Evolutionary conservation across 37 sponge, comb jelly and placozoan genomes (phyloP), one percentile per base, ranked within the genome.

Genomic region (Agelas oroides): DNA sequence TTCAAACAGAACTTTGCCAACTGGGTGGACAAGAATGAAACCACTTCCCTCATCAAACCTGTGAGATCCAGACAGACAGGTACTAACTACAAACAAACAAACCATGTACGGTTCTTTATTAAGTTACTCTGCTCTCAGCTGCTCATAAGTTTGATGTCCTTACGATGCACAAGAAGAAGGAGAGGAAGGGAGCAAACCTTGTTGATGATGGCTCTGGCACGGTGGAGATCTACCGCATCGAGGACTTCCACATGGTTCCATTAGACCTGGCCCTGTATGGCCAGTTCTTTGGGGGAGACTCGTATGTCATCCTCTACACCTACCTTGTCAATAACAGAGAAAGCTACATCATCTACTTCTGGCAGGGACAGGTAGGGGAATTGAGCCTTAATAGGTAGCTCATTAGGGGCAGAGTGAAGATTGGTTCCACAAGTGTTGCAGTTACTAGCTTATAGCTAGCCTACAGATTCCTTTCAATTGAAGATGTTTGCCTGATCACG

Each of bases 221-320:
- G 25, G 46, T 77, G 46, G 41, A 94, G 82, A 87, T 97, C 15
- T 97, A 95, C 94, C 74, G 95, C 0, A 74, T 94, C 11, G 98
- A 97, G 70, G 85, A 95, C 78, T 97, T 95, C 60, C 88, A 97
- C 84, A 62, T 93, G 87, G 87, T 41, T 21, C 89, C 94, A 1
- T 64, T 93, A 46, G 85, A 85, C 33, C 57, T 56, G 55, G 32
- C 36, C 0, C 84, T 90, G 89, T 97, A 97, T 83, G 98, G 98
- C 2, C 92, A 93, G 46, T 97, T 97, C 87, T 97, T 77, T 75
- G 96, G 84, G n/a, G 98, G 96, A 74, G 98, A 97, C 85, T 88
- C 94, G 62, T 97, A 97, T 73, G 88, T 95, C 69, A 77, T 97
- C 54, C 85, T 93, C 61, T 97, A 97, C 89, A 95, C 94, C 31